These are phyloP conservation scores for Callinectes sapidus DNA, from an alignment of 2,888 invertebrate species.

Conservation along the genomic window DNA sequence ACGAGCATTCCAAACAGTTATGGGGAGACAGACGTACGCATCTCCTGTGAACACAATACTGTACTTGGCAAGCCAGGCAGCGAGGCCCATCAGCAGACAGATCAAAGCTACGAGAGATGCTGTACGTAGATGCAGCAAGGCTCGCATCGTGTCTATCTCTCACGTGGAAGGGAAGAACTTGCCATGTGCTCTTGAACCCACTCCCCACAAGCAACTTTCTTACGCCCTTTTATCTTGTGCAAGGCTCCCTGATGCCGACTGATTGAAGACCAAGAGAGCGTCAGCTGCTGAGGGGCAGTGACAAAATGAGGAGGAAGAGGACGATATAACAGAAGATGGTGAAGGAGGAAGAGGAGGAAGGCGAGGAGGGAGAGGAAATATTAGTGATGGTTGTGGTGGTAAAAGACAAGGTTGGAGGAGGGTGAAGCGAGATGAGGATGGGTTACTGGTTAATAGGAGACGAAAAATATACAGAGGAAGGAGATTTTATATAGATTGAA, in stretches of 20 bases:
- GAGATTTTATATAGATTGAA: background rate
- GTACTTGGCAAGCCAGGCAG: too few relatives aligned
- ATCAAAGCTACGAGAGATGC: background rate
- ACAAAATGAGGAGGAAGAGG: background rate
- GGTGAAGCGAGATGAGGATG: background rate
- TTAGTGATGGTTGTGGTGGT: background rate
- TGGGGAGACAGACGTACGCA: background rate
- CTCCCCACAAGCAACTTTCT: background rate
- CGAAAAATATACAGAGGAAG: background rate
- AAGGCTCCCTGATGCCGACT: background rate
- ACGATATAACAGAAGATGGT: background rate
- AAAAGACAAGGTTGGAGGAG: background rate
- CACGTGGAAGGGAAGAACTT: background rate
- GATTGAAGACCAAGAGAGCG: background rate
- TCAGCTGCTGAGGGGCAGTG: slow-evolving; percentile 13
- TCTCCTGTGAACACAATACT: background rate
- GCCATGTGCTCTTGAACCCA: background rate
- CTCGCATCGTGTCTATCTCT: background rate
- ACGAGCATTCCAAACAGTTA: background rate
- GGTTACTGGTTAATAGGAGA: background rate
- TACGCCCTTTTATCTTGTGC: background rate
- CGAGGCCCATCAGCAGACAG: background rate
- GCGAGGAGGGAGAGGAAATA: background rate
- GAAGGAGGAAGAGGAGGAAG: background rate
- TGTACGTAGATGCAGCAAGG: background rate